Evolutionary conservation across 1,140 invertebrate species (phyloP), one percentile per base, ranked within the genome.

Genomic region (Plectrocnemia conspersa): DNA sequence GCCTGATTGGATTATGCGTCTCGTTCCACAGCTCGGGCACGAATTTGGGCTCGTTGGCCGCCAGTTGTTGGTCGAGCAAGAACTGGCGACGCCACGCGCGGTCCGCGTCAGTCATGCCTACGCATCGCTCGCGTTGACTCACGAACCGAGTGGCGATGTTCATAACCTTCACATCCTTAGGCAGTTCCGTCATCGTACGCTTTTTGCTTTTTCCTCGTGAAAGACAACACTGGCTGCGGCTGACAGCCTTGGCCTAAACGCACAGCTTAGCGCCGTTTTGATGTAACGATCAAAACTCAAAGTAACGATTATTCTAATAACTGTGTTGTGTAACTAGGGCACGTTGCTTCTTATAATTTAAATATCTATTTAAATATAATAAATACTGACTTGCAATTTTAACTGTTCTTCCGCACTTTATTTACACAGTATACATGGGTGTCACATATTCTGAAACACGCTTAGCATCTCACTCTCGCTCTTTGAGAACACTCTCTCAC

Each of bases 31-130:
- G 81, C 64, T 83, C 77, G 9, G 83, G 79, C 0, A 84, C 78
- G 55, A 77, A 64, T 24, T 79, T 66, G 0, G 90, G 88, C 65
- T 93, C 90, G 45, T 84, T 80, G 11, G 79, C 76, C 40, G 80
- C 69, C 25, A 94, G 73, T 58, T 82, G 65, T 76, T 91, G 89
- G 75, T 91, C 89, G 67, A 91, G 82, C 1, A 93, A 59, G 82
- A 83, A 94, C 66, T 91, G 80, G 59, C 82, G 84, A 53, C 91
- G 79, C 81, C 85, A 93, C 36, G 81, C 81, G 61, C 90, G 78
- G 75, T 93, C 90, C n/a, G 81, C 83, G 65, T 84, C 75, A 4
- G 82, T 84, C 89, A 93, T 93, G 49, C 89, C 89, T 41, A 82
- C 64, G 18, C 88, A 73, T 66, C 91, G 79, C 72, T 92, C 85